These are phyloP conservation scores for Hirundo rustica DNA, from an alignment of 2,797 vertebrate genomes.

Conservation along the genomic window DNA sequence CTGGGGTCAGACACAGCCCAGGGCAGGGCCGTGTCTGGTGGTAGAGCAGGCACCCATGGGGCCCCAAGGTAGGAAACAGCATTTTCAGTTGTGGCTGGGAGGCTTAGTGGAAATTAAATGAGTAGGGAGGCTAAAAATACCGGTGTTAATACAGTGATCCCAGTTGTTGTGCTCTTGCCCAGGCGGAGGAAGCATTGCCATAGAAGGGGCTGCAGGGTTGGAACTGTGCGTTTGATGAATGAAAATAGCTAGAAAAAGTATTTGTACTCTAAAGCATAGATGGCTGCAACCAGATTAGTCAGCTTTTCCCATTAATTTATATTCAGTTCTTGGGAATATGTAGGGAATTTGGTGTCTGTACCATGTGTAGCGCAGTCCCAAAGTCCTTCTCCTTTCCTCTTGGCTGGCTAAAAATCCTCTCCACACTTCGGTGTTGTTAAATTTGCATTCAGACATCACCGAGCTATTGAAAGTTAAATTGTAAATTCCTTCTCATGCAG, in stretches of 20 bases:
- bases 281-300: neutral
- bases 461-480: neutral
- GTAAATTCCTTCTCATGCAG: neutral
- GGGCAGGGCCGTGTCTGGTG: neutral
- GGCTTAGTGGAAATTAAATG: neutral
- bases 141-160: neutral
- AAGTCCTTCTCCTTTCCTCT: neutral
- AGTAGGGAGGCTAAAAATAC: constrained; percentile 18
- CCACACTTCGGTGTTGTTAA: neutral
- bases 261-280: neutral
- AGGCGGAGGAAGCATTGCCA: neutral
- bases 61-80: neutral
- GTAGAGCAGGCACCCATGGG: neutral
- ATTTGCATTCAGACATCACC: neutral
- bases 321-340: neutral
- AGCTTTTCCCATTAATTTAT: neutral
- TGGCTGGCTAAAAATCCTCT: neutral
- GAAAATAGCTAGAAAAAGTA: constrained; percentile 9
- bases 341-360: neutral
- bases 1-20: neutral
- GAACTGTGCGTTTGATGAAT: constrained; percentile 13
- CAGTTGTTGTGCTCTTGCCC: neutral
- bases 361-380: neutral
- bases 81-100: neutral
- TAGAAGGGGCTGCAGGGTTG: constrained; percentile 17